These are phyloP conservation scores for Paradoxurus hermaphroditus DNA, from an alignment of 2,113 vertebrate species.

Conservation along the genomic window DNA sequence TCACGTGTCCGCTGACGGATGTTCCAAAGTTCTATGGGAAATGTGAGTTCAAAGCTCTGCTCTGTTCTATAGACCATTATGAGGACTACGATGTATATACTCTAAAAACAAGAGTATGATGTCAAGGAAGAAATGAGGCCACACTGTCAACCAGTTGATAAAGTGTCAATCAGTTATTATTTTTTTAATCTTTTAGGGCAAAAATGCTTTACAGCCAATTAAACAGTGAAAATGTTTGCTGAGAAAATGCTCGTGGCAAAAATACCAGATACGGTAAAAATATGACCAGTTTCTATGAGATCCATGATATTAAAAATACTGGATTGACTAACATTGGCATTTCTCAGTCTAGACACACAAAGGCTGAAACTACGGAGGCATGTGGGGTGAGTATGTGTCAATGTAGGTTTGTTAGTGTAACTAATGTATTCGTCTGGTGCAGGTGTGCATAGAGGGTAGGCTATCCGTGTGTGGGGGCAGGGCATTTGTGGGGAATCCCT, in stretches of 20 bases:
- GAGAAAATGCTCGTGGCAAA: neutral
- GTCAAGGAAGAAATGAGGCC: neutral
- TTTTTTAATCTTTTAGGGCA: neutral
- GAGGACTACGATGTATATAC: neutral
- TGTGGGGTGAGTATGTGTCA: neutral
- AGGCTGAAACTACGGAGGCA: neutral
- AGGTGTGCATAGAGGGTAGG: neutral
- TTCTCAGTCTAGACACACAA: constrained; percentile 10
- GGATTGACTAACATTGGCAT: neutral
- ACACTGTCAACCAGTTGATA: neutral
- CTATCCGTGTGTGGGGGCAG: neutral
- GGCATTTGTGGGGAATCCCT: neutral
- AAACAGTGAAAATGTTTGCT: neutral
- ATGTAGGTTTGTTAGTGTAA: neutral
- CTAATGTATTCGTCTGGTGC: neutral
- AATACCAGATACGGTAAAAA: neutral
- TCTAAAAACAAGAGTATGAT: neutral
- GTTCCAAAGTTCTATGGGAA: neutral
- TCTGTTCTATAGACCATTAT: neutral
- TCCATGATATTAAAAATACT: neutral
- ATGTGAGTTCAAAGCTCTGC: neutral
- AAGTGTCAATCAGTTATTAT: neutral
- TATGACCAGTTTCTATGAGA: neutral
- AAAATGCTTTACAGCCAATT: neutral
- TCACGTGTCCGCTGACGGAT: neutral